Base-by-base conservation (phyloP, 2,888 invertebrate genomes). In the Phyto melanocephala region DNA sequence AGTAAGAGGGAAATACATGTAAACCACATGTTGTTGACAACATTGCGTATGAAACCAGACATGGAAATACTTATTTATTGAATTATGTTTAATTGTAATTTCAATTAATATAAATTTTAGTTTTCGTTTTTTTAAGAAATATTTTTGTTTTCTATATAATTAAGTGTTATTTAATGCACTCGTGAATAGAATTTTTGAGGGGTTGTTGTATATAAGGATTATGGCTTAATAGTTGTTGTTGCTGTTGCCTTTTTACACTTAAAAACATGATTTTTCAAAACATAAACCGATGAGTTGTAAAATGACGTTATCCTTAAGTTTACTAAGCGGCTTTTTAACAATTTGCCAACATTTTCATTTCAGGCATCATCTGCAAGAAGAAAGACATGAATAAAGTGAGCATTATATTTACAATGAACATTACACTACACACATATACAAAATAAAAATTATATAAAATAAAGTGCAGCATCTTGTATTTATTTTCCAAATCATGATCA, bases 1-100 rank as follows among this genome's bases (percentile, higher is more conserved):
- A 47, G 20, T 20, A 71, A 67, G 40, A 74, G 42, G 20, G 17
- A 24, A 67, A 71, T 8, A 42, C 52, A 80, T 42, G 54, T 56
- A 45, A 79, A 54, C 84, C 80, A 78, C 84, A 84, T 85, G 75
- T 75, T 81, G 84, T 67, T 75, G 47, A 79, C 82, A 80, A 84
- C 85, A 84, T 85, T 82, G 76, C 84, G 77, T 74, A 42, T 10
- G 58, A 60, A 2, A 45, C n/a, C 79, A 67, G 58, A 60, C 79
- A 79, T 79, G 72, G 58, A 47, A 67, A 52, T 28, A 54, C 15
- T 35, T 45, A 24, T 70, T 62, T 28, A 28, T 28, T 35, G 22
- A 47, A 28, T 40, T 37, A 37, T 67, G 33, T 47, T 75, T 71
- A 47, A 10, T 54, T 54, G 70, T 67, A 42, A 24, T 67, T 68